These are phyloP conservation scores for Muraenolepis orangiensis DNA, from an alignment of 2,797 vertebrate species.

Conservation along the genomic window DNA sequence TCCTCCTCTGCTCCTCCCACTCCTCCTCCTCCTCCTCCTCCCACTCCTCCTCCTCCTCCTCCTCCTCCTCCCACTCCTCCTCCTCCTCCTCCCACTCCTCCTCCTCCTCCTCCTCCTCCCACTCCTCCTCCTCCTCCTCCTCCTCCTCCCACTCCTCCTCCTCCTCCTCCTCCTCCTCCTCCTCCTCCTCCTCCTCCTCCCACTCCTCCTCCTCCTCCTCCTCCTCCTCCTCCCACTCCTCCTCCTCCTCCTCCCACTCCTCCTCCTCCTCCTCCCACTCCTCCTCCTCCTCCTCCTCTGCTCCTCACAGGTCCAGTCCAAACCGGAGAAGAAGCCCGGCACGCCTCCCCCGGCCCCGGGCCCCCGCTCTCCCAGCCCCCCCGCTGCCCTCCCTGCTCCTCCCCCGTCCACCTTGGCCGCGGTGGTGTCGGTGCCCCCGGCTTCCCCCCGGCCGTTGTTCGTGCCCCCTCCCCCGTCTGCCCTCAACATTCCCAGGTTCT, in stretches of 20 bases:
- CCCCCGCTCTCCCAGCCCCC: constrained; percentile 60
- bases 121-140: not conserved
- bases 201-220: not conserved
- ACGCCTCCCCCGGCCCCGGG: constrained; percentile 75
- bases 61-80: not conserved
- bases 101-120: not conserved
- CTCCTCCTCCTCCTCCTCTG: constrained; percentile 11
- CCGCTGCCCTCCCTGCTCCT: constrained; percentile 57
- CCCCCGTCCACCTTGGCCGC: constrained; percentile 52
- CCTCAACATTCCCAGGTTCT: constrained; percentile 99
- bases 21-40: not conserved
- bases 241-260: not conserved
- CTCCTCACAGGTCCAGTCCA: constrained; percentile 83
- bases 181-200: not conserved
- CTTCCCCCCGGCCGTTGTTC: too few relatives aligned
- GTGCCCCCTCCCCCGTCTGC: constrained; percentile 77
- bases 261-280: not conserved
- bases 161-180: constrained; percentile 14
- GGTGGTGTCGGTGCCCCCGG: not conserved
- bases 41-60: not conserved
- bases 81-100: constrained; percentile 53
- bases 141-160: not conserved
- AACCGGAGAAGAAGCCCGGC: constrained; percentile 90
- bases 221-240: not conserved
- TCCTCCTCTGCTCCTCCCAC: constrained; percentile 49